Percentiles rank a stretch among this genome's conserved stretches.
Evolutionary conservation across 1,140 invertebrate species (phyloP).

Genomic region (Drosophila novamexicana): DNA sequence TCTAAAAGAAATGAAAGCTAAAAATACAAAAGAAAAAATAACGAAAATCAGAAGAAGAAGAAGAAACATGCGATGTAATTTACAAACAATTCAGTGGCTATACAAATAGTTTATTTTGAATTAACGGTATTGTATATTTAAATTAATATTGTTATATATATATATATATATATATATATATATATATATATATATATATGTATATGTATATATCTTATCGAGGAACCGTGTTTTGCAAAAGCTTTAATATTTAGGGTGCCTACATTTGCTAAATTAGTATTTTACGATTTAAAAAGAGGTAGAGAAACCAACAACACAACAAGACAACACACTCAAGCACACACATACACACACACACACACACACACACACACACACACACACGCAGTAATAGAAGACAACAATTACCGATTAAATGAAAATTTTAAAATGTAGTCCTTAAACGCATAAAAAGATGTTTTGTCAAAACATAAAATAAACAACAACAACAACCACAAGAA

Average conservation of each 20-base stretch:
- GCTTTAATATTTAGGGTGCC: conserved; percentile 84
- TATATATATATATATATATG: background rate
- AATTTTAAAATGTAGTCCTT: conserved; percentile 33
- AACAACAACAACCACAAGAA: conserved; percentile 6
- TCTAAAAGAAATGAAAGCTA: conserved; percentile 60
- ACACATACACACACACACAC: conserved; percentile 19
- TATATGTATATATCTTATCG: conserved; percentile 62
- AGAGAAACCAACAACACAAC: conserved; percentile 26
- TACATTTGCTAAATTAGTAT: conserved; percentile 84
- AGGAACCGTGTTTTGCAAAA: conserved; percentile 84
- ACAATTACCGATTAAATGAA: conserved; percentile 25
- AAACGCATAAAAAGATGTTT: conserved; percentile 31
- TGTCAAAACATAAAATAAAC: conserved; percentile 5
- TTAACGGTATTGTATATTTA: conserved; percentile 79
- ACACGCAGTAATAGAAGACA: conserved; percentile 21
- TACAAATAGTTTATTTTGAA: conserved; percentile 77
- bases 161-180: background rate
- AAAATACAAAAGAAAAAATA: conserved; percentile 12
- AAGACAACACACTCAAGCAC: conserved; percentile 5
- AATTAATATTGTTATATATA: conserved; percentile 67
- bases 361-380: conserved; percentile 17
- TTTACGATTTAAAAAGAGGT: conserved; percentile 69
- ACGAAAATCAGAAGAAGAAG: conserved; percentile 18
- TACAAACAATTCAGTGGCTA: conserved; percentile 42
- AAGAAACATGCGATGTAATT: conserved; percentile 33